Evolutionary conservation across 2,797 vertebrate genomes (phyloP).

Genomic region (Toxotes lorentzi): DNA sequence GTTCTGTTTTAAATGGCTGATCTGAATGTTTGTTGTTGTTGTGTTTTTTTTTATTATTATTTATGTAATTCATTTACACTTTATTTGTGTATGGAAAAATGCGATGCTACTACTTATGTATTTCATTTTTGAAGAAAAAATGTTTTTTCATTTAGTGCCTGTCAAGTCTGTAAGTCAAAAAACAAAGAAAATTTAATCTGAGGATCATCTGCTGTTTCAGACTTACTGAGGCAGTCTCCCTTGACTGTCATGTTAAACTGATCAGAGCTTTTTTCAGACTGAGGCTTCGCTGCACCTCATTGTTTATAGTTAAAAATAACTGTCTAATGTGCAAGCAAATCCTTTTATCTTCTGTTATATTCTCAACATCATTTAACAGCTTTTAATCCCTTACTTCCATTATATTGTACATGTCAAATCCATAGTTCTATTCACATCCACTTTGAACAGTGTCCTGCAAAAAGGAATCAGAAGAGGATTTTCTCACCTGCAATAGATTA

Average conservation of each 20-base stretch:
- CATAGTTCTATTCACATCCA: constrained; percentile 6
- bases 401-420: constrained; percentile 26
- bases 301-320: constrained; percentile 52
- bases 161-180: constrained; percentile 5
- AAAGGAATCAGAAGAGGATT: constrained; percentile 34
- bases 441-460: constrained; percentile 46
- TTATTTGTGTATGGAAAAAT: neutral
- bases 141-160: neutral
- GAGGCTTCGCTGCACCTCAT: constrained; percentile 32
- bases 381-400: constrained; percentile 37
- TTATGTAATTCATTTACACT: too few relatives aligned
- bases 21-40: neutral
- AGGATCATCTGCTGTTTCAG: constrained; percentile 12
- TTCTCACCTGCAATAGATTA: constrained; percentile 44
- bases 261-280: constrained; percentile 26
- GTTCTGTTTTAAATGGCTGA: neutral
- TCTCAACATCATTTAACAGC: constrained; percentile 35
- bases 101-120: neutral
- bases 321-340: constrained; percentile 33
- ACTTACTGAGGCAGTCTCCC: neutral
- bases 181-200: neutral
- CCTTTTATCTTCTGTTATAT: constrained; percentile 47
- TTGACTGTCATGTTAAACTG: constrained; percentile 27
- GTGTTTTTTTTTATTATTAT: neutral
- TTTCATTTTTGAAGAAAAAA: neutral